phyloP scores from a whole-genome alignment of 2,888 invertebrate genomes.

The Cylindroiulus punctatus region DNA sequence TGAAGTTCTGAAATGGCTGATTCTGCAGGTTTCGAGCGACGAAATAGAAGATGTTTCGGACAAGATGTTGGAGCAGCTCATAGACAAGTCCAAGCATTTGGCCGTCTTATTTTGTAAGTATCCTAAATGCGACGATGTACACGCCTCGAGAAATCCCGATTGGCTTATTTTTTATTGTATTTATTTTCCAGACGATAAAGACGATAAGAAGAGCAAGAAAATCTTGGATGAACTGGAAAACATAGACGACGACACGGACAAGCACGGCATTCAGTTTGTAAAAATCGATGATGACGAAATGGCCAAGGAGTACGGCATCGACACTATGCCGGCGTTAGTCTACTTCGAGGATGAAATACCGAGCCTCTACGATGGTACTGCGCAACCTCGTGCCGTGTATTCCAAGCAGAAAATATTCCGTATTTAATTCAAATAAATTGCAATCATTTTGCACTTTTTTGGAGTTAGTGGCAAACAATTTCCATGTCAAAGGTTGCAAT shows the following conservation, averaged over 20 bases:
- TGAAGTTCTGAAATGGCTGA: slow-evolving; percentile 60
- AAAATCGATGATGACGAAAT: slow-evolving; percentile 83
- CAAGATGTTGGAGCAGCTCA: slow-evolving; percentile 61
- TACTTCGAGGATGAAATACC: slow-evolving; percentile 62
- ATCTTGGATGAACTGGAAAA: slow-evolving; percentile 85
- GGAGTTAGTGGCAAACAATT: too few species aligned
- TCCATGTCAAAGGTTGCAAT: too few species aligned
- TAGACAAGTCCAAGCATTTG: slow-evolving; percentile 60
- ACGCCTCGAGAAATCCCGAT: too few species aligned
- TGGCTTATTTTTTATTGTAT: slow-evolving; percentile 58
- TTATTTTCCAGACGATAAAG: slow-evolving; percentile 81
- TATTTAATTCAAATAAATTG: too few species aligned
- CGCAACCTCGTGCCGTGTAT: background rate
- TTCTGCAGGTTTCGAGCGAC: slow-evolving; percentile 60
- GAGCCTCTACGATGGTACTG: slow-evolving; percentile 61
- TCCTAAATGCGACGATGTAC: background rate
- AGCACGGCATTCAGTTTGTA: slow-evolving; percentile 89
- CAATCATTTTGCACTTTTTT: too few species aligned
- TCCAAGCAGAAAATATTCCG: too few species aligned
- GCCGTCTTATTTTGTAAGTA: slow-evolving; percentile 62
- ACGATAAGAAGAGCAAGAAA: slow-evolving; percentile 84
- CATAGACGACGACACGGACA: slow-evolving; percentile 93
- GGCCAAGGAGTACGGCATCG: slow-evolving; percentile 62
- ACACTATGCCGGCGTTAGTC: slow-evolving; percentile 61
- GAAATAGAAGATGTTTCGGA: slow-evolving; percentile 61